A percentile compares a stretch with the other conserved stretches of the same genome.
phyloP scores from a whole-genome alignment of 92 coral and sea anemone species.

The Porites evermanni region DNA sequence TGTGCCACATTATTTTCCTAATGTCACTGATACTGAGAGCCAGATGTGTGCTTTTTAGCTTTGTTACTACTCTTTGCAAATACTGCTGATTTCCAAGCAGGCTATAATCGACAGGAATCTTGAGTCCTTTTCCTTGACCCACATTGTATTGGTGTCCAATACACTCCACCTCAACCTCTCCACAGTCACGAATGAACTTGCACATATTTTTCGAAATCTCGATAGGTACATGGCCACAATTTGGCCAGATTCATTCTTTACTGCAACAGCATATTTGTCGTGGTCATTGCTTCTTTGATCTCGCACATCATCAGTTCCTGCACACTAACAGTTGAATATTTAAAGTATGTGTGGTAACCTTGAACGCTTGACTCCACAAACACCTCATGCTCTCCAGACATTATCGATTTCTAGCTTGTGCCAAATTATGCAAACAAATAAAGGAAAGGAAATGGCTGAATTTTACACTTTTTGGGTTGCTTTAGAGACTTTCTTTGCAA shows the following conservation, averaged over 20 bases:
- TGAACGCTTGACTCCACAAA: constrained; percentile 56
- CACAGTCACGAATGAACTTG: no score
- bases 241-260: constrained; percentile 39
- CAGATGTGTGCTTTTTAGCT: no score
- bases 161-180: no score
- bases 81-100: no score
- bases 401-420: neutral
- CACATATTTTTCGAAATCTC: no score
- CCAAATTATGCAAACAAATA: constrained; percentile 5
- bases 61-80: no score
- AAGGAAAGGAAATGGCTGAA: neutral
- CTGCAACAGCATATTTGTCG: constrained; percentile 56
- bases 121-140: no score
- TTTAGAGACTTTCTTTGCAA: neutral
- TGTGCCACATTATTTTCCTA: no score
- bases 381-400: constrained; percentile 50
- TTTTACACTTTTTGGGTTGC: neutral
- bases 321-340: constrained; percentile 43
- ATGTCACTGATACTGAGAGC: no score
- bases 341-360: constrained; percentile 59
- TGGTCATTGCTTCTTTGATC: constrained; percentile 45
- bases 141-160: no score
- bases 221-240: constrained; percentile 47
- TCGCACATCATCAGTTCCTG: constrained; percentile 60
- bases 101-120: no score